Evolutionary conservation across 2,797 vertebrate genomes (phyloP).

Genomic region (Acanthis flammea): DNA sequence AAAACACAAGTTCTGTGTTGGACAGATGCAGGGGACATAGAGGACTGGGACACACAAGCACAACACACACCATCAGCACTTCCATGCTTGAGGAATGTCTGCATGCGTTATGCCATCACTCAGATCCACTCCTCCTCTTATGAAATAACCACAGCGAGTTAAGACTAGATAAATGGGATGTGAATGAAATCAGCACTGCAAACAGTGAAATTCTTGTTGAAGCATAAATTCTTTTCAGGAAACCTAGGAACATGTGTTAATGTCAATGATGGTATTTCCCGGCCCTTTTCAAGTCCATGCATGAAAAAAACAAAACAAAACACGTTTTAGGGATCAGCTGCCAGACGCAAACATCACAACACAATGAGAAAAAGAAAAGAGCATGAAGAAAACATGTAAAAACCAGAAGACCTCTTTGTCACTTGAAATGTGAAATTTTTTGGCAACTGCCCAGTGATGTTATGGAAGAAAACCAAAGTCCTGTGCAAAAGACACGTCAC

Average conservation of each 20-base stretch:
- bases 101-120: background rate
- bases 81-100: slow-evolving; percentile 2
- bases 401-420: background rate
- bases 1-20: background rate
- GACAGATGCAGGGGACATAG: background rate
- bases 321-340: background rate
- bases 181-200: background rate
- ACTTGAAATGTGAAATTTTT: background rate
- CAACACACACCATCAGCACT: background rate
- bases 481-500: slow-evolving; percentile 3
- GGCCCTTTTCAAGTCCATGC: slow-evolving; percentile 58
- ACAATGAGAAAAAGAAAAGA: slow-evolving; percentile 29
- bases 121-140: background rate
- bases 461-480: slow-evolving; percentile 46
- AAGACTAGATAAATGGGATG: background rate
- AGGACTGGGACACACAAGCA: background rate
- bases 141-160: background rate
- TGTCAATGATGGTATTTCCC: slow-evolving; percentile 23
- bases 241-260: slow-evolving; percentile 35
- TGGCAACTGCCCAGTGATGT: slow-evolving; percentile 4
- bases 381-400: slow-evolving; percentile 15
- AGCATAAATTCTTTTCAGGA: background rate
- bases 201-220: background rate
- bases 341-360: slow-evolving; percentile 8
- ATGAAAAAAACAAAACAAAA: slow-evolving; percentile 43